Base-by-base conservation (phyloP, 2,797 vertebrate genomes). In the Podarcis siculus region DNA sequence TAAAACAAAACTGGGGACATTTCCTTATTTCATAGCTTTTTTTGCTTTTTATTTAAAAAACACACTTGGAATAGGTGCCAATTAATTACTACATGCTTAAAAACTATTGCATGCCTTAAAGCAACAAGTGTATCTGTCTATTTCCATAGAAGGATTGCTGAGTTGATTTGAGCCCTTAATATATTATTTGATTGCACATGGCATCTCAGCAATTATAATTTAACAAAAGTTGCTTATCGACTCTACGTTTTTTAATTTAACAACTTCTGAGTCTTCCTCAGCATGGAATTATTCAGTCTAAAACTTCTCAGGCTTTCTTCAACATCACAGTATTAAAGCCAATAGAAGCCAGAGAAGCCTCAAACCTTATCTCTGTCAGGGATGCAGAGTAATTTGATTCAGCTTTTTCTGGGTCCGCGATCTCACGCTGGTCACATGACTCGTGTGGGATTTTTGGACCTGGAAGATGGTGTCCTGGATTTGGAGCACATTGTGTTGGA, bases 61-160 rank as follows among this genome's bases (percentile, higher is more conserved):
- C 69, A 27, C 27, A 15, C 92, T 89, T 89, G 87, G 90, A 93
- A 89, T 92, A 82, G 90, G 90, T 94, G 79, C 89, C 69, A 71
- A 64, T 37, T 79, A 66, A 86, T 69, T 76, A 37, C 27, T 45
- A 39, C 67, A 82, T 67, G 39, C 71, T 80, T 80, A 81, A 76
- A 73, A 85, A 58, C 37, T 49, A 89, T 81, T 25, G 19, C 39
- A 67, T 85, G 58, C 37, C 37, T 71, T 23, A 79, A 55, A 79
- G 42, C 64, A 71, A 69, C 4, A 73, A 45, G 72, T 88, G 4
- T 76, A 17, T 82, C 81, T 82, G 37, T 72, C 78, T 73, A 32
- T 72, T 64, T 79, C 67, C 19, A 42, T 4, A 27, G 66, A 89
- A 84, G 81, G 27, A 30, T 30, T 67, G 10, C 66, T 67, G 25